These are phyloP conservation scores for Pterois miles DNA, from an alignment of 2,797 vertebrate species.

Conservation along the genomic window DNA sequence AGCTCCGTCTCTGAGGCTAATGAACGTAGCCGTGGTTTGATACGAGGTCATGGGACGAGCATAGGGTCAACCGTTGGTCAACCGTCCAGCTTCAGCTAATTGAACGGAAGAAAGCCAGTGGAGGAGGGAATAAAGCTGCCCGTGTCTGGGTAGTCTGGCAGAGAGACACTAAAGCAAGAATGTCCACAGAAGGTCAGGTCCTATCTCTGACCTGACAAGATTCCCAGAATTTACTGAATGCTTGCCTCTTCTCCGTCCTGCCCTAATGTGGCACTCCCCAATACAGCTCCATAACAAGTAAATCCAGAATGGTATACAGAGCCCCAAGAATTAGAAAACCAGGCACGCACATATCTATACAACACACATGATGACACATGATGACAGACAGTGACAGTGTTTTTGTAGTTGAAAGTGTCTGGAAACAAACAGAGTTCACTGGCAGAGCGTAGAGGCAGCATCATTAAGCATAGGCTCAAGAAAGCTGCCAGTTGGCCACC, in stretches of 20 bases:
- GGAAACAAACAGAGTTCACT: constrained; percentile 50
- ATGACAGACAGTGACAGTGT: neutral
- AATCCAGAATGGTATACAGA: constrained; percentile 2
- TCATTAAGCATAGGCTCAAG: constrained; percentile 67
- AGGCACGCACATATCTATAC: neutral
- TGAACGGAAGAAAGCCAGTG: constrained; percentile 60
- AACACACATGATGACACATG: too few relatives aligned
- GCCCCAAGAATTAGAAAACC: neutral
- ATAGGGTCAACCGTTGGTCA: constrained; percentile 67
- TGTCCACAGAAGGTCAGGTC: constrained; percentile 33
- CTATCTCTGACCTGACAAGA: constrained; percentile 20
- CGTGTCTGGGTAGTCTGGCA: constrained; percentile 48
- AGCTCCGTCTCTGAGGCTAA: constrained; percentile 47
- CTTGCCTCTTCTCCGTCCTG: neutral
- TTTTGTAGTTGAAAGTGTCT: constrained; percentile 38
- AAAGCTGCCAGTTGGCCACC: constrained; percentile 60
- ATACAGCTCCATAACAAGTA: neutral
- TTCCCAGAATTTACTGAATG: constrained; percentile 14
- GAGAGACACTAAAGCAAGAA: constrained; percentile 27
- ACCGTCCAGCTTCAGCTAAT: constrained; percentile 59
- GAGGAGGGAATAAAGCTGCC: constrained; percentile 55
- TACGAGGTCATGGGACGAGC: constrained; percentile 48
- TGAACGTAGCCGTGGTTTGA: constrained; percentile 61
- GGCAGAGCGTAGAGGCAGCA: constrained; percentile 46
- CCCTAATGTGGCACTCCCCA: neutral